These are phyloP conservation scores for Pterostichus madidus DNA, from an alignment of 2,888 invertebrate genomes.

Conservation along the genomic window DNA sequence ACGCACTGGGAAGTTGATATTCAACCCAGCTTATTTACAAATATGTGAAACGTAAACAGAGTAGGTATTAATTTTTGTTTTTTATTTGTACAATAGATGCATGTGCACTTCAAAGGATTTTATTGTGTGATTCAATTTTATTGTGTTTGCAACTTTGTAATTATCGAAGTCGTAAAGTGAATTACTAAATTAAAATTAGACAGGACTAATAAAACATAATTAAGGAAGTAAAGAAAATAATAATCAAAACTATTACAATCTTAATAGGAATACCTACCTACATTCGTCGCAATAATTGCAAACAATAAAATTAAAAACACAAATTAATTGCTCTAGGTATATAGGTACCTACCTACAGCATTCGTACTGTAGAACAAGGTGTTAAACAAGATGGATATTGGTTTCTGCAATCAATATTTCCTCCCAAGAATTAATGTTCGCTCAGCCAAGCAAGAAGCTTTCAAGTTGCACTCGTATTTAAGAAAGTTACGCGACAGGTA, in stretches of 20 bases:
- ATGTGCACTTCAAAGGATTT: neutral
- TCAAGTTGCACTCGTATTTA: neutral
- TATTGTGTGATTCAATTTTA: too few species aligned
- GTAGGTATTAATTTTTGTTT: slow-evolving; percentile 26
- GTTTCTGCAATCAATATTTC: slow-evolving; percentile 3
- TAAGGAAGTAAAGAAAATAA: too few species aligned
- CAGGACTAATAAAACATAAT: too few species aligned
- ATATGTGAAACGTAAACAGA: slow-evolving; percentile 44
- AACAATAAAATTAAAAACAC: too few species aligned
- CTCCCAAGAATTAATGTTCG: neutral
- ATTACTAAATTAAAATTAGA: too few species aligned
- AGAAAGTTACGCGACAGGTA: slow-evolving; percentile 1
- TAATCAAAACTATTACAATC: too few species aligned
- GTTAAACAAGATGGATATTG: slow-evolving; percentile 2
- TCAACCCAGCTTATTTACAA: slow-evolving; percentile 27
- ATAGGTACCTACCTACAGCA: too few species aligned
- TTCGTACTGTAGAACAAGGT: neutral
- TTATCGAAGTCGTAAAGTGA: too few species aligned
- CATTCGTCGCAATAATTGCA: too few species aligned
- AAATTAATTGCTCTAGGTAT: too few species aligned
- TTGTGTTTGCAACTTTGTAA: too few species aligned
- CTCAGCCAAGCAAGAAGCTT: neutral
- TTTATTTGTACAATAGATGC: neutral
- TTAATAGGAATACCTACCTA: too few species aligned
- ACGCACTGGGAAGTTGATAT: slow-evolving; percentile 2